Percentiles rank a stretch among this genome's conserved stretches.
phyloP scores from a whole-genome alignment of 2,113 vertebrate species.

The Cryptomyrus ogoouensis region DNA sequence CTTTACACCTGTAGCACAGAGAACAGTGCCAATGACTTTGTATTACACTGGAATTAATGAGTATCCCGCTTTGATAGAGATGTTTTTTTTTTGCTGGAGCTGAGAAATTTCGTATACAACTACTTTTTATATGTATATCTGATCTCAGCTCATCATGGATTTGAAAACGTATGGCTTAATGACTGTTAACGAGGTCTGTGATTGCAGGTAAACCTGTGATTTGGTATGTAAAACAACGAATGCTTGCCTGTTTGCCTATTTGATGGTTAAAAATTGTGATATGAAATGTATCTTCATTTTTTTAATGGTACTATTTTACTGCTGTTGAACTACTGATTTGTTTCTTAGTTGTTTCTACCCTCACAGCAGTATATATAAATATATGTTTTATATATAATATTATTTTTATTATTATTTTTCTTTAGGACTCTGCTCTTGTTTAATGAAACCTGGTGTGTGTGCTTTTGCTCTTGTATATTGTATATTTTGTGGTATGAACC shows the following conservation, averaged over 20 bases:
- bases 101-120: not conserved
- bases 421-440: slow-evolving; percentile 35
- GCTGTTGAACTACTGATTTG: slow-evolving; percentile 63
- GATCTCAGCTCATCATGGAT: slow-evolving; percentile 38
- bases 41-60: not conserved
- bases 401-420: slow-evolving; percentile 34
- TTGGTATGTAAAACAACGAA: slow-evolving; percentile 31
- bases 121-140: slow-evolving; percentile 27
- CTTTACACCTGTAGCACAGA: not conserved
- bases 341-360: slow-evolving; percentile 33
- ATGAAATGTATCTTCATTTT: slow-evolving; percentile 37
- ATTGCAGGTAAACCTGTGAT: slow-evolving; percentile 28
- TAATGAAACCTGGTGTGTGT: slow-evolving; percentile 44
- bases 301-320: slow-evolving; percentile 37
- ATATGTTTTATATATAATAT: slow-evolving; percentile 3
- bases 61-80: not conserved
- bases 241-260: slow-evolving; percentile 29
- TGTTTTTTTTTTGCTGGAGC: not conserved
- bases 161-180: slow-evolving; percentile 32
- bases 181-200: slow-evolving; percentile 45
- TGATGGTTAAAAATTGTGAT: slow-evolving; percentile 45
- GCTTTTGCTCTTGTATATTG: slow-evolving; percentile 56
- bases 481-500: slow-evolving; percentile 67
- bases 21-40: not conserved
- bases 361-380: slow-evolving; percentile 40